phyloP scores from a whole-genome alignment of 2,113 vertebrate genomes.

The Strix uralensis region DNA sequence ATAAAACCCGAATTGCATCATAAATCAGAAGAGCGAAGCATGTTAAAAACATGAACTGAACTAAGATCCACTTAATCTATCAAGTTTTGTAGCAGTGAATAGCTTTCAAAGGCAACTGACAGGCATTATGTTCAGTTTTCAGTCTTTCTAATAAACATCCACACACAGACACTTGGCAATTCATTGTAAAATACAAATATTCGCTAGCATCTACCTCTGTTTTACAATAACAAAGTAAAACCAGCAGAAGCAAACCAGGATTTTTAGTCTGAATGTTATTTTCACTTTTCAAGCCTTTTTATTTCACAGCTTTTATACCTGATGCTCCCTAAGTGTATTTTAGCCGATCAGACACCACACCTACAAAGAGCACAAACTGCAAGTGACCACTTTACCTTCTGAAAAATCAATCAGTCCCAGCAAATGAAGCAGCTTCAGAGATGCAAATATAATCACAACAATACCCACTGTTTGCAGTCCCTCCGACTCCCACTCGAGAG shows the following conservation, averaged over 20 bases:
- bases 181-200: not conserved
- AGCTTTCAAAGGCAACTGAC: not conserved
- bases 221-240: not conserved
- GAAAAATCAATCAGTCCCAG: slow-evolving; percentile 99
- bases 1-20: not conserved
- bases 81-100: not conserved
- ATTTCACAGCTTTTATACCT: slow-evolving; percentile 42
- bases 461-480: slow-evolving; percentile 98
- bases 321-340: slow-evolving; percentile 8
- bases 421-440: slow-evolving; percentile 97
- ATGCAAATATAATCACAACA: slow-evolving; percentile 95
- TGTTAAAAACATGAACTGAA: not conserved
- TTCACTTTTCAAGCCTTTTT: slow-evolving; percentile 12
- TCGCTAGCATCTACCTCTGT: not conserved
- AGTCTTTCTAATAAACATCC: not conserved
- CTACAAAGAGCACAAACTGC: slow-evolving; percentile 56
- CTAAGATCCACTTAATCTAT: not conserved
- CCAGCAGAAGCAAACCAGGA: not conserved
- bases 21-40: not conserved
- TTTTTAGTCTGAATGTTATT: not conserved
- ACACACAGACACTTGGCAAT: not conserved
- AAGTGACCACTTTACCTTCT: slow-evolving; percentile 89
- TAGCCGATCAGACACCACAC: slow-evolving; percentile 23
- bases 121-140: not conserved
- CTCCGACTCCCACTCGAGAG: slow-evolving; percentile 94